Percentiles rank a stretch among this genome's conserved stretches.
phyloP scores from a whole-genome alignment of 2,797 vertebrate genomes.

The Hemitrygon akajei region DNA sequence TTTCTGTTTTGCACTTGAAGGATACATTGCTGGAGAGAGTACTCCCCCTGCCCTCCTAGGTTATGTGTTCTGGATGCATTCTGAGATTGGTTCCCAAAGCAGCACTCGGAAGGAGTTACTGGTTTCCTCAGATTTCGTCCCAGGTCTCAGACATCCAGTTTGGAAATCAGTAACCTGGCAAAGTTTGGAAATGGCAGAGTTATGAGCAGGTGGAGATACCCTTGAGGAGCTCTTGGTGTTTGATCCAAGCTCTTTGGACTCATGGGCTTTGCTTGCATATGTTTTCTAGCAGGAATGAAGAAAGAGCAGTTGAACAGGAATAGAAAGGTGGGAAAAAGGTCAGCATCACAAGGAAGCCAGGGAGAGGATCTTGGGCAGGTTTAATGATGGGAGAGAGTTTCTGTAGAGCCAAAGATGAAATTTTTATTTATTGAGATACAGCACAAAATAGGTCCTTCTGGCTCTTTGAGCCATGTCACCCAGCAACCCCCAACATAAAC shows the following conservation, averaged over 20 bases:
- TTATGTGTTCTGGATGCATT: background rate
- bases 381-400: background rate
- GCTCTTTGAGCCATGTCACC: too few relatives aligned
- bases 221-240: background rate
- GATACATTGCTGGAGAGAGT: background rate
- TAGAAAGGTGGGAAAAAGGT: background rate
- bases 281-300: background rate
- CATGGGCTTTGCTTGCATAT: background rate
- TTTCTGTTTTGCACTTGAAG: background rate
- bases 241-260: background rate
- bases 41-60: background rate
- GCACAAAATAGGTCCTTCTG: too few relatives aligned
- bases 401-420: background rate
- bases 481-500: too few relatives aligned
- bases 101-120: background rate
- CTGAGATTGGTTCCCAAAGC: background rate
- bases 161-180: background rate
- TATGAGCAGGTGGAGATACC: too few relatives aligned
- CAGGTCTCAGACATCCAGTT: background rate
- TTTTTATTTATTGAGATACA: too few relatives aligned
- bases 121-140: background rate
- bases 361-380: background rate
- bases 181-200: background rate
- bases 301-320: background rate
- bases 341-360: too few relatives aligned